Base-by-base conservation (phyloP, 2,888 invertebrate species). In the Mimumesa dahlbomi region DNA sequence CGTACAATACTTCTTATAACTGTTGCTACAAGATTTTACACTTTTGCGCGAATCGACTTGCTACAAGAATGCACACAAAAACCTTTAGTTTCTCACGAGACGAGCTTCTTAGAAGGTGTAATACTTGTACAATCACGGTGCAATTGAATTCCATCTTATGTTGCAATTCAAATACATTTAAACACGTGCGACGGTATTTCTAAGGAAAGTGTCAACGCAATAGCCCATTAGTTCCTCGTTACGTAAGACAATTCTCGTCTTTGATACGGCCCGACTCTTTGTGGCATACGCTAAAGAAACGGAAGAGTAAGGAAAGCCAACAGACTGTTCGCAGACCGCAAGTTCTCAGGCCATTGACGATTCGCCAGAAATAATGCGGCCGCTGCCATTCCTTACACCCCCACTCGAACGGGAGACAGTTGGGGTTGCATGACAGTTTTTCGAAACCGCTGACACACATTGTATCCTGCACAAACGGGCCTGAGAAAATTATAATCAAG, bases 291-390 rank as follows among this genome's bases (percentile, higher is more conserved):
- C 22, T 22, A 9, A 40, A 21, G 43, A 21, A 45, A 45, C 21
- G 21, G 11, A 22, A 22, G 22, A 21, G 11, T 22, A n/a, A 45
- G 43, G n/a, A 45, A 45, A 9, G 43, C 43, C 43, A 21, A 21
- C 43, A 45, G 43, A 45, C 43, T 45, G 43, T 22, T 45, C 22
- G 43, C 43, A 45, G 43, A 45, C 43, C 43, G 43, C 43, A 45
- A 45, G 22, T 45, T 45, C 43, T 45, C 43, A 45, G 43, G 22
- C 43, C 43, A 45, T 45, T 45, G 43, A 45, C 43, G 9, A 45
- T 21, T 45, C 11, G 13, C 1, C 43, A 21, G 43, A 45, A 45
- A 45, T 45, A 45, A 45, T 22, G 43, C n/a, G 43, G 43, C 43
- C 21, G 21, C 40, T 40, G 40, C 16, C 18, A 45, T 45, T 22